A percentile compares a stretch with the other conserved stretches of the same genome.
Evolutionary conservation across 2,113 vertebrate species (phyloP).

Genomic region (human): DNA sequence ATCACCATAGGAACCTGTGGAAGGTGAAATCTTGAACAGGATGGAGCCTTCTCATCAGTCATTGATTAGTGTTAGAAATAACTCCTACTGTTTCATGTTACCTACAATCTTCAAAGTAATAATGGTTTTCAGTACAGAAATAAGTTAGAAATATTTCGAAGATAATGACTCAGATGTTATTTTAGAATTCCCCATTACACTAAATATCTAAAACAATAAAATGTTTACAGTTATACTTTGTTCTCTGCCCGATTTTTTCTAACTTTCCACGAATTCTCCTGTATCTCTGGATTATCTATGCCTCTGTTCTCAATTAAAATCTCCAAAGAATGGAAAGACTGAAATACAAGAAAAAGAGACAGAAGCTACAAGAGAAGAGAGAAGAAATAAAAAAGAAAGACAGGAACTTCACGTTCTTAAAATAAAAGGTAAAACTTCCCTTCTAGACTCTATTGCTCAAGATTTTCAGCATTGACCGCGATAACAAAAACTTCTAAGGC

Average conservation of each 20-base stretch:
- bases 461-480: neutral
- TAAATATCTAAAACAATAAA: neutral
- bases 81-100: neutral
- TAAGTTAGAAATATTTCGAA: constrained; percentile 29
- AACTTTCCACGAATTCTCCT: neutral
- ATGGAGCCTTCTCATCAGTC: neutral
- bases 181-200: neutral
- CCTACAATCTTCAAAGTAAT: neutral
- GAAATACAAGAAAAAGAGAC: neutral
- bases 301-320: neutral
- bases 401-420: neutral
- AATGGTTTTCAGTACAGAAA: neutral
- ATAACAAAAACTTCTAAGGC: neutral
- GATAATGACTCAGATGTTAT: neutral
- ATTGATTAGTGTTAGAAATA: neutral
- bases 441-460: neutral
- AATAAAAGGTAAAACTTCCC: neutral
- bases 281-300: neutral
- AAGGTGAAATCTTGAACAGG: neutral
- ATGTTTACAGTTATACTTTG: neutral
- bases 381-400: neutral
- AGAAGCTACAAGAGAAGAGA: neutral
- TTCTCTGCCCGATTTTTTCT: neutral
- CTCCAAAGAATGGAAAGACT: neutral
- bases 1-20: neutral